Evolutionary conservation across 2,888 invertebrate species (phyloP).

Genomic region (Hymenopus coronatus): DNA sequence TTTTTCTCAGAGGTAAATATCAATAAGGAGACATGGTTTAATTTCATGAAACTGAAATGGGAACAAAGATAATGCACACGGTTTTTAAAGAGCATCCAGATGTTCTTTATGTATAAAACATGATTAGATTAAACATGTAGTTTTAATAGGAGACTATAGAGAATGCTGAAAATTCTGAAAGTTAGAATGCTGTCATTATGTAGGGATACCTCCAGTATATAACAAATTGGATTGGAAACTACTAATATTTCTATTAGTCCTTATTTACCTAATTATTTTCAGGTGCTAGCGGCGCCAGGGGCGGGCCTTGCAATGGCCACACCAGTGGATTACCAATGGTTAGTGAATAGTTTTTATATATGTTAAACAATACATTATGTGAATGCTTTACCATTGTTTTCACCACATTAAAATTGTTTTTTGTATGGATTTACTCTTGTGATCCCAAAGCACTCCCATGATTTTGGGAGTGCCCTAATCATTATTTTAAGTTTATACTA

Average conservation of each 20-base stretch:
- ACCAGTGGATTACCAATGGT: slow-evolving; percentile 54
- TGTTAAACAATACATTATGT: neutral
- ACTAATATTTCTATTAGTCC: neutral
- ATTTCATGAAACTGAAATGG: slow-evolving; percentile 28
- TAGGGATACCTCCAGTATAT: neutral
- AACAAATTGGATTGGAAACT: neutral
- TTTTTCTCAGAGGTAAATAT: neutral
- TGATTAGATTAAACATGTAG: neutral
- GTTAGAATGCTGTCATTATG: neutral
- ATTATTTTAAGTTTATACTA: too few species aligned
- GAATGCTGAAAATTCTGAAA: neutral
- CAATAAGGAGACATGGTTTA: neutral
- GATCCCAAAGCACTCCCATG: too few species aligned
- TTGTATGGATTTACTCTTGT: neutral
- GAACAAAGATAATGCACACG: slow-evolving; percentile 24
- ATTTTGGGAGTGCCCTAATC: too few species aligned
- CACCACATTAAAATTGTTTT: neutral
- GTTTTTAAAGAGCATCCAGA: neutral
- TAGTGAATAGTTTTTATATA: slow-evolving; percentile 34
- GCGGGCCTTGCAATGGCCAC: slow-evolving; percentile 49
- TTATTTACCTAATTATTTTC: neutral
- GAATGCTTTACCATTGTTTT: neutral
- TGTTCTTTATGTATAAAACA: neutral
- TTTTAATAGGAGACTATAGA: neutral
- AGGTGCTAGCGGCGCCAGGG: slow-evolving; percentile 34